Conservation (phyloP, 2,113 vertebrate species). For the Indicator indicator region DNA sequence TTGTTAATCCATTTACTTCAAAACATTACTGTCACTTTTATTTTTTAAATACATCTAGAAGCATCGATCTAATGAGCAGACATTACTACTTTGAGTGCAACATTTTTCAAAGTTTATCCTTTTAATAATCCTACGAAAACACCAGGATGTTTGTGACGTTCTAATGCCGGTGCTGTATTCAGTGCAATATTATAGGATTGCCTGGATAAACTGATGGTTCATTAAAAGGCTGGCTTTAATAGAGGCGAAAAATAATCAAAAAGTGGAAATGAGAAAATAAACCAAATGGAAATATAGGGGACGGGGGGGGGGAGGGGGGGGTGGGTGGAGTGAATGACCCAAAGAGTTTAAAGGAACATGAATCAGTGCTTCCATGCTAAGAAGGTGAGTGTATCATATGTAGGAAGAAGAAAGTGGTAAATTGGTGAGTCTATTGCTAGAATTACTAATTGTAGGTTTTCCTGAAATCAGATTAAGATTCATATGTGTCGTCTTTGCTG, state of each 20-base stretch:
- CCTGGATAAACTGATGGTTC: not conserved
- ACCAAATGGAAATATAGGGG: not conserved
- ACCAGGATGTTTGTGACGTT: not conserved
- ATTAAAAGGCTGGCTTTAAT: conserved; percentile 6
- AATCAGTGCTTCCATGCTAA: not conserved
- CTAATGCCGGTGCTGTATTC: not conserved
- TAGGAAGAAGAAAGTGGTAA: not conserved
- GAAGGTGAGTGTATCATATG: not conserved
- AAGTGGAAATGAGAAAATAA: not conserved
- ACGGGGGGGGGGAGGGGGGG: not conserved
- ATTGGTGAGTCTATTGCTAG: not conserved
- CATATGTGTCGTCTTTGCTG: not conserved
- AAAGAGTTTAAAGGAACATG: not conserved
- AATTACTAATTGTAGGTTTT: not conserved
- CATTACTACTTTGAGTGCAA: not conserved
- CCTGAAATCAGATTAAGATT: not conserved
- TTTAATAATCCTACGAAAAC: not conserved
- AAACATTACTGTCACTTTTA: not conserved
- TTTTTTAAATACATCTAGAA: not conserved
- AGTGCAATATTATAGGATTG: not conserved
- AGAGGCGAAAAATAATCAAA: not conserved
- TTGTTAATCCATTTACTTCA: not conserved
- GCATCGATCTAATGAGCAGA: not conserved
- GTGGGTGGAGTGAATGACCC: no score
- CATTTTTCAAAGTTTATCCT: not conserved